Base-by-base conservation (phyloP, 2,797 vertebrate species). In the Delichon dasypus region DNA sequence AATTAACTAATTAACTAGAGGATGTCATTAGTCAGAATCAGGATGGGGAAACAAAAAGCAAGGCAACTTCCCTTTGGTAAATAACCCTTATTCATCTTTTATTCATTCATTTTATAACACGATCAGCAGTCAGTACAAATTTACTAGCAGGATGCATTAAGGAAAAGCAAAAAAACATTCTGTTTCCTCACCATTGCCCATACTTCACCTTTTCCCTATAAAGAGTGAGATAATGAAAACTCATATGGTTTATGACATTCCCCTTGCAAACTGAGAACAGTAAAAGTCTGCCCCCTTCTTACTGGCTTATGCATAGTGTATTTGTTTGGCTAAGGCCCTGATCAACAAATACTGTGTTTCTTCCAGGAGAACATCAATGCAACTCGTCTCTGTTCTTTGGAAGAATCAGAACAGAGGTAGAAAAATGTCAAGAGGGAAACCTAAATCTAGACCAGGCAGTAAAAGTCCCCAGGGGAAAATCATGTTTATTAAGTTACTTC, bases 341-440 rank as follows among this genome's bases (percentile, higher is more conserved):
- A 76, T 87, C 87, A 90, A 74, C 85, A 86, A 94, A 93, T 79
- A 87, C 20, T 93, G 19, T 27, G 36, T 85, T 96, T 96, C 79
- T 95, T 93, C 71, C 51, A 94, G 91, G 57, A 66, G 61, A 95
- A 58, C 74, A 92, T 57, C 61, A 80, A 36, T 34, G 44, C 62
- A 92, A 40, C 66, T 47, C 50, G 53, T 93, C 85, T 95, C 68
- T n/a, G 16, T 42, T 94, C 84, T 83, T 89, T 95, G 78, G 91
- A 95, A 96, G 74, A 94, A 73, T 85, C 54, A 89, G 58, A 94
- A 94, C 38, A 73, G 5, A 42, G 71, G 60, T 25, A 94, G 91
- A 91, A 97, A 96, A 96, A 95, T 92, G 83, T 96, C 94, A 96
- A 89, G 83, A 88, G 73, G 76, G 70, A 95, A 89, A 87, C 60